These are phyloP conservation scores for Oreochromis niloticus DNA, from an alignment of 2,113 vertebrate genomes.

Conservation along the genomic window DNA sequence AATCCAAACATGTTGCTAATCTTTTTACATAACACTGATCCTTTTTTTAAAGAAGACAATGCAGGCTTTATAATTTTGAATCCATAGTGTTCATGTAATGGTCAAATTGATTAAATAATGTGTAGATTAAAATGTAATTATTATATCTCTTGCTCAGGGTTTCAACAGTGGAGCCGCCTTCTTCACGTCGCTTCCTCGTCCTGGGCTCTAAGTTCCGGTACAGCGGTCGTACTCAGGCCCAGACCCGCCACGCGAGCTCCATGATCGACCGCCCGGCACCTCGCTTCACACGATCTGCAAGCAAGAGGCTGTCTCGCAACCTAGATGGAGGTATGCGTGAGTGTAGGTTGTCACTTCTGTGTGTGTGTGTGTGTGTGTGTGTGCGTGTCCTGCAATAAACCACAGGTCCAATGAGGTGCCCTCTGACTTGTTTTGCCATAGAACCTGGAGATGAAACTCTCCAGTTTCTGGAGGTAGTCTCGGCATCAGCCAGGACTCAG, in stretches of 20 bases:
- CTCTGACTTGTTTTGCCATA: conserved; percentile 7
- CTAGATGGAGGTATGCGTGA: conserved; percentile 81
- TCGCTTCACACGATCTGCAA: conserved; percentile 86
- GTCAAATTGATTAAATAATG: background rate
- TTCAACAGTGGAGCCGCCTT: conserved; percentile 84
- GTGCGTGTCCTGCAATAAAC: background rate
- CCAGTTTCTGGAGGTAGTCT: conserved; percentile 35
- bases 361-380: background rate
- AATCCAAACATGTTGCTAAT: background rate
- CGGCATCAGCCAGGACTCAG: conserved; percentile 27
- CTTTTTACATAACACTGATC: background rate
- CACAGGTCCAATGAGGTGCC: background rate
- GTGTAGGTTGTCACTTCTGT: background rate
- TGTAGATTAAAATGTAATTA: background rate
- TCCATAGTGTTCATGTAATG: background rate
- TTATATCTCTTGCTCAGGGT: conserved; percentile 67
- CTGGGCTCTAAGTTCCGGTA: conserved; percentile 94
- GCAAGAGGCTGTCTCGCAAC: conserved; percentile 88
- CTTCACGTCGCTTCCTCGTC: conserved; percentile 81
- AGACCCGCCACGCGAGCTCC: conserved; percentile 89
- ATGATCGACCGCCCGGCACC: conserved; percentile 88
- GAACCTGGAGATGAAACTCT: conserved; percentile 57
- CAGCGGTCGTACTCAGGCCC: conserved; percentile 89
- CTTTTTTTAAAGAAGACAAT: background rate
- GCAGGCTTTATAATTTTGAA: background rate